Evolutionary conservation across 2,797 vertebrate species (phyloP).

Genomic region (Arctocebus calabarensis): DNA sequence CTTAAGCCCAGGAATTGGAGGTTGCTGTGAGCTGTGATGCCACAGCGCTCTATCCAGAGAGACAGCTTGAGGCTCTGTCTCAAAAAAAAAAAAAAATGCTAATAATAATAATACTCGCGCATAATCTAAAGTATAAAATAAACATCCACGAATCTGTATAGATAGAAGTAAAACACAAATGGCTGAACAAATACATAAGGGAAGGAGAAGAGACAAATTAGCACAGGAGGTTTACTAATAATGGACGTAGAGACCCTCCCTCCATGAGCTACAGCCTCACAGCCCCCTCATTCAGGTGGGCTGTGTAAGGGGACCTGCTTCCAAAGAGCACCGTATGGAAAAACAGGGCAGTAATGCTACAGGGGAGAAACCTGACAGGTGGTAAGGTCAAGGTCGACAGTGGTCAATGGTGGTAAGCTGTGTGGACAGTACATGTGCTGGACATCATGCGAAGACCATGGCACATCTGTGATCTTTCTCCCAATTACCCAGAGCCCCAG

Average conservation of each 20-base stretch:
- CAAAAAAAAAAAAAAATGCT: not conserved
- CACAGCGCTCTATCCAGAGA: too few species aligned
- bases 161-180: not conserved
- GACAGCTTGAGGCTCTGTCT: too few species aligned
- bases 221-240: not conserved
- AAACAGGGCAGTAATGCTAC: fast-evolving
- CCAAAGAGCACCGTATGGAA: not conserved
- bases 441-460: not conserved
- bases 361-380: not conserved
- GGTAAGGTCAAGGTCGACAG: not conserved
- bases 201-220: not conserved
- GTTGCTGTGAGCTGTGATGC: too few species aligned
- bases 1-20: too few species aligned
- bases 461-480: not conserved
- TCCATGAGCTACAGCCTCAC: too few species aligned
- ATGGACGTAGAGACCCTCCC: not conserved
- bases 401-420: too few species aligned
- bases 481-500: not conserved
- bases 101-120: not conserved
- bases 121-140: constrained; percentile 40
- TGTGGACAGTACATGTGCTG: fast-evolving
- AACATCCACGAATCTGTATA: not conserved
- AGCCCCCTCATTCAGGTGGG: not conserved
- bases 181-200: not conserved
- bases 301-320: not conserved